Base-by-base conservation (phyloP, 2,888 invertebrate species). In the Clepsis dumicolana region DNA sequence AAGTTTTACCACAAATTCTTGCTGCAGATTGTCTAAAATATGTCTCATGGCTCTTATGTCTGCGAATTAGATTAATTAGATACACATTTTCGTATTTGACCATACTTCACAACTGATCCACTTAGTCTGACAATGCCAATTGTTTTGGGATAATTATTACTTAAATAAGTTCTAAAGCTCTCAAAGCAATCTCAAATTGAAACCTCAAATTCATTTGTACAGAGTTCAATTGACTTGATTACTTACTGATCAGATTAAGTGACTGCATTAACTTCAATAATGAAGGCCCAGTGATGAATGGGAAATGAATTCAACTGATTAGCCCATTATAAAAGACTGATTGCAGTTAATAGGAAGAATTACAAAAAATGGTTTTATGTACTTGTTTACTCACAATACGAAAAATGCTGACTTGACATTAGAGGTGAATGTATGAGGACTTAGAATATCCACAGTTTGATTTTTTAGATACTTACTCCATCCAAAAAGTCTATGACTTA, bases 321-420 rank as follows among this genome's bases (percentile, higher is more conserved):
- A 2, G 48, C 12, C 21, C 21, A 48, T 48, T 48, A 18, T 2
- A 12, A 21, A 7, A 21, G 48, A 48, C 48, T 21, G 48, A 48
- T 48, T 48, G 48, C 48, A 21, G 48, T 48, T 21, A 48, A 21
- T 21, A 48, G 48, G 38, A 38, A 38, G n/a, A 38, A 38, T n/a
- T 29, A 8, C n/a, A 38, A 38, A 38, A 38, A 38, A n/a, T 38
- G 38, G 44, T 44, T 44, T 44, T n/a, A 48, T 21, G 8, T 21
- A 10, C 48, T 5, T 48, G 21, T 48, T 48, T 48, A 29, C 5
- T 29, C 29, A 29, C 29, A 29, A 29, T 4, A 4, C 29, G 29
- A 7, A 29, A 29, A 29, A 29, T 29, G 7, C 4, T 7, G 7
- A 29, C 29, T 7, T 29, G 29, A n/a, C n/a, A n/a, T n/a, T n/a